Conservation (phyloP, 2,113 vertebrate genomes). For the Anthoscopus minutus region DNA sequence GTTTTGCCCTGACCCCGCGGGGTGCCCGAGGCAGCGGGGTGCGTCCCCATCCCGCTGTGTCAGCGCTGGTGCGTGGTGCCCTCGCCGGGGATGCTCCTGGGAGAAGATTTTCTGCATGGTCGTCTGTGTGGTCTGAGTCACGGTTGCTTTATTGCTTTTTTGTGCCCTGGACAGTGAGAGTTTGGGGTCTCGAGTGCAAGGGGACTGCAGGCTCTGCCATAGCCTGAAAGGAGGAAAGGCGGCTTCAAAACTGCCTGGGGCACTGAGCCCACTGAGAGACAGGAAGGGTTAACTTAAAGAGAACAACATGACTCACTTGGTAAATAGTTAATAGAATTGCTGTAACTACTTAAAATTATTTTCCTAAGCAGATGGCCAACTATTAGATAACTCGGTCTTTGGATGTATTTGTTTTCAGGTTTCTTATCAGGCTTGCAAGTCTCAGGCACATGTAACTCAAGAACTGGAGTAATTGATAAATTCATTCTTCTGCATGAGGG, state of each 20-base stretch:
- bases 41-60: fast-evolving
- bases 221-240: neutral
- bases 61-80: neutral
- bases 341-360: constrained; percentile 37
- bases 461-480: neutral
- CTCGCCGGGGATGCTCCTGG: neutral
- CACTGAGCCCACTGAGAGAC: neutral
- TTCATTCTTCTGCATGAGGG: neutral
- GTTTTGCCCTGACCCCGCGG: neutral
- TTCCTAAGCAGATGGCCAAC: constrained; percentile 46
- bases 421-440: neutral
- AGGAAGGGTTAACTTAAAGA: constrained; percentile 23
- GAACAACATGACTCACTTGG: constrained; percentile 7
- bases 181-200: neutral
- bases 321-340: constrained; percentile 44
- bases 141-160: neutral
- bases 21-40: neutral
- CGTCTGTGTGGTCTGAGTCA: fast-evolving
- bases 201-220: neutral
- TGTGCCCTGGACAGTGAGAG: neutral
- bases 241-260: neutral
- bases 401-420: constrained; percentile 23
- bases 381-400: constrained; percentile 17
- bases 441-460: neutral
- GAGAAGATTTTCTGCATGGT: neutral